phyloP scores from a whole-genome alignment of 37 sponge, comb jelly and placozoan genomes.

The Axinella damicornis region DNA sequence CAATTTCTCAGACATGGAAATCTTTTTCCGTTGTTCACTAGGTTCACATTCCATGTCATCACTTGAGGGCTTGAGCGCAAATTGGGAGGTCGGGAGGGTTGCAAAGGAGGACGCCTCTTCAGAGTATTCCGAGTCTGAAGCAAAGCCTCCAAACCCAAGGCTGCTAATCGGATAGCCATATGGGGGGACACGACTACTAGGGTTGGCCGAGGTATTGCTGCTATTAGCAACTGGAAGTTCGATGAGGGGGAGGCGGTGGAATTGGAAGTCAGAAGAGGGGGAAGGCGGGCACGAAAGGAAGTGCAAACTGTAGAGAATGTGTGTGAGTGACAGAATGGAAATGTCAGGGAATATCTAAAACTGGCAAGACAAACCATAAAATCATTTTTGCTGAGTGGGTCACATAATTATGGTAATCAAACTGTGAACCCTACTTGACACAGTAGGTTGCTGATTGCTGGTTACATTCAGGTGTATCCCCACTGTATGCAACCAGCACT shows the following conservation, averaged over 20 bases:
- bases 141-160: not conserved
- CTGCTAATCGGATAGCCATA: not conserved
- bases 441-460: too few species aligned
- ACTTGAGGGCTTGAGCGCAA: constrained; percentile 45
- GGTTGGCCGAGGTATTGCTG: constrained; percentile 1
- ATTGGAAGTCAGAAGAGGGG: constrained; percentile 33
- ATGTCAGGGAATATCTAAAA: too few species aligned
- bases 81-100: constrained; percentile 71
- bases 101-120: constrained; percentile 47
- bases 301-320: constrained; percentile 13
- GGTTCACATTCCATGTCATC: constrained; percentile 24
- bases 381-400: too few species aligned
- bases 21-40: too few species aligned
- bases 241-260: constrained; percentile 13
- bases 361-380: too few species aligned
- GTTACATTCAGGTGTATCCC: too few species aligned
- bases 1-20: too few species aligned
- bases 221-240: not conserved
- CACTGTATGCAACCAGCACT: too few species aligned
- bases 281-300: constrained; percentile 35
- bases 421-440: too few species aligned
- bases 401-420: too few species aligned
- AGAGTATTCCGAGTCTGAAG: constrained; percentile 16
- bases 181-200: not conserved
- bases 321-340: too few species aligned